A percentile compares a stretch with the other conserved stretches of the same genome.
These are phyloP conservation scores for Panurus biarmicus DNA, from an alignment of 2,113 vertebrate species.

Conservation along the genomic window DNA sequence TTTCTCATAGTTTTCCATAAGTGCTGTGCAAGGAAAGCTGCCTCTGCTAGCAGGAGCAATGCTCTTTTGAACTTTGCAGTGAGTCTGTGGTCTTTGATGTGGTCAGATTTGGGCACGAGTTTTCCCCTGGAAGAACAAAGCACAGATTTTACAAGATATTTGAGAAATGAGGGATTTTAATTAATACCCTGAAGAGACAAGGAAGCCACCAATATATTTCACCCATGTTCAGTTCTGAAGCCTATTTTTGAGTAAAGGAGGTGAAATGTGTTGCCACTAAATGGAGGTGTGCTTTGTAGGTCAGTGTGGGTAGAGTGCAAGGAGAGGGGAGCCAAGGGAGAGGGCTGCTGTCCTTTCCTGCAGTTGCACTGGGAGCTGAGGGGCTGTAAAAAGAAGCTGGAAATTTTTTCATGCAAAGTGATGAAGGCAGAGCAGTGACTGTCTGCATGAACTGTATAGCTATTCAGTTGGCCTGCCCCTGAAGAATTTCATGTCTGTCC, in stretches of 20 bases:
- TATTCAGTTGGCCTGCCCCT: neutral
- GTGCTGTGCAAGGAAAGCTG: neutral
- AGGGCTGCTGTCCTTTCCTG: neutral
- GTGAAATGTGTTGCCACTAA: neutral
- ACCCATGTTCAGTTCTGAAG: neutral
- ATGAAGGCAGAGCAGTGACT: neutral
- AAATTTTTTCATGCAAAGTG: neutral
- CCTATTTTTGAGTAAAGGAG: neutral
- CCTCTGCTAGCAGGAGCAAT: neutral
- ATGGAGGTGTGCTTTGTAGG: neutral
- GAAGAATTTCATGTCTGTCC: neutral
- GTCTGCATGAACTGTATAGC: neutral
- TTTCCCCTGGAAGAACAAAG: conserved; percentile 5
- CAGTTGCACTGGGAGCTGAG: neutral
- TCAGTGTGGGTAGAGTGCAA: neutral
- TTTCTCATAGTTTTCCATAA: neutral
- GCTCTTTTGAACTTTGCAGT: neutral
- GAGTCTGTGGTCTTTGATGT: neutral
- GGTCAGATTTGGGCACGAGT: neutral
- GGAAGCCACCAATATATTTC: neutral
- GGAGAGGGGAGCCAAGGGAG: neutral
- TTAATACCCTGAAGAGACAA: neutral
- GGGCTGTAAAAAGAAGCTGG: neutral
- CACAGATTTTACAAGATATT: neutral
- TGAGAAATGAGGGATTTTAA: neutral